Conservation (phyloP, 1,140 invertebrate genomes). For the Eumeta japonica region DNA sequence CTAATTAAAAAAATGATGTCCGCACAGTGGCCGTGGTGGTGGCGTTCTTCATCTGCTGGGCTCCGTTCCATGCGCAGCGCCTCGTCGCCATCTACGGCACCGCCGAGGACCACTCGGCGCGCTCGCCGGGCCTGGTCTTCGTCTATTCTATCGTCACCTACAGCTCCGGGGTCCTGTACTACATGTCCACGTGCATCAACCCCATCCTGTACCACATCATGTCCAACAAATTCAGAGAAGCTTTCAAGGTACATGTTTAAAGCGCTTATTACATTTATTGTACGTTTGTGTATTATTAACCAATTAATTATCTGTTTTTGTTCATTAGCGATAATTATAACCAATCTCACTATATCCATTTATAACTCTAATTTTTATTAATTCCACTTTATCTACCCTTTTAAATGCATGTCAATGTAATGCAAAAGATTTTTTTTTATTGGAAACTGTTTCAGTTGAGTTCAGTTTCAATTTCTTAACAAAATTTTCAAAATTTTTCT, state of each 20-base stretch:
- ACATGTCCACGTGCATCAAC: constrained; percentile 75
- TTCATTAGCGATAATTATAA: background rate
- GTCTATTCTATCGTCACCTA: constrained; percentile 68
- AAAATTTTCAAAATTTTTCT: too few relatives aligned
- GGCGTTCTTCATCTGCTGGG: constrained; percentile 93
- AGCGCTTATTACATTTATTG: constrained; percentile 1
- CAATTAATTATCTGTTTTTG: constrained; percentile 3
- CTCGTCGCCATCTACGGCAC: constrained; percentile 71
- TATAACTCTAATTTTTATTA: too few relatives aligned
- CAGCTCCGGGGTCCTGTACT: constrained; percentile 70
- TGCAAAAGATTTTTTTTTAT: too few relatives aligned
- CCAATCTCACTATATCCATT: background rate
- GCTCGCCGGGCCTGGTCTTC: constrained; percentile 46
- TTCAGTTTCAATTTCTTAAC: too few relatives aligned
- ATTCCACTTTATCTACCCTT: too few relatives aligned
- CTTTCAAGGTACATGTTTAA: constrained; percentile 67
- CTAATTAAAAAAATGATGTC: too few relatives aligned
- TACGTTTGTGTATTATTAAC: constrained; percentile 4
- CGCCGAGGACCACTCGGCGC: constrained; percentile 32
- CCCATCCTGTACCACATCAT: constrained; percentile 85
- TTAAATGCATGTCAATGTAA: too few relatives aligned
- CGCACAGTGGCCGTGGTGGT: constrained; percentile 92
- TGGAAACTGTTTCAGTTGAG: too few relatives aligned
- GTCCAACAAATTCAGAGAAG: constrained; percentile 83
- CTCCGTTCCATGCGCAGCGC: constrained; percentile 89